Evolutionary conservation across 2,113 vertebrate species (phyloP), one percentile per base, ranked within the genome.

Genomic region (Benitochromis conjunctus): DNA sequence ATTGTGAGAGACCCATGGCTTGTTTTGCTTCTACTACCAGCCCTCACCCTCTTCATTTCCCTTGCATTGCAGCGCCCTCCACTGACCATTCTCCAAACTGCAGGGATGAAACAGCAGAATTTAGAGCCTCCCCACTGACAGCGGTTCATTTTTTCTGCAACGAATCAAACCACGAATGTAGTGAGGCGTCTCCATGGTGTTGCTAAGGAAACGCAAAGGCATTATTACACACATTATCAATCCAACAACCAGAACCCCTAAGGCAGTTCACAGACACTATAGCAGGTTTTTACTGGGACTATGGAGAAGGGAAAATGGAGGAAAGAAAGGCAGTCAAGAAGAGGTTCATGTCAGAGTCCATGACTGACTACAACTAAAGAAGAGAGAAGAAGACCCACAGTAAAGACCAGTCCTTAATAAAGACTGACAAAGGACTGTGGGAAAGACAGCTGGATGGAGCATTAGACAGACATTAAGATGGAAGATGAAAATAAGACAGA

Each of bases 31-130:
- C 55, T 18, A 26, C 48, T 9, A 4, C 31, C 56, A 3, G 24
- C 26, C 29, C 36, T 36, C 79, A 6, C 11, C 57, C 43, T 18
- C 19, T 60, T 19, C 36, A 1, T 66, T 94, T 92, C 54, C 69
- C 93, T 94, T 93, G 93, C 88, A 88, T 88, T 92, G 74, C 83
- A 95, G 84, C 93, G 18, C 92, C 92, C 93, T 89, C 94, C 89
- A 51, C 85, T 95, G 95, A 90, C 79, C 4, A 0, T 24, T 79
- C 57, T 2, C 2, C 3, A 91, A 89, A 93, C 88, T 92, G 90
- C 90, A 84, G 83, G 66, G 34, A 95, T 95, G 94, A 95, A 94
- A 94, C 94, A 92, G 94, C 92, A 94, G 86, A 94, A 94, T 90
- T 90, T 46, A 83, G 21, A 93, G 76, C 74, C 88, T 57, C 57